Evolutionary conservation across 2,113 vertebrate genomes (phyloP).

Genomic region (Ammodytes marinus): DNA sequence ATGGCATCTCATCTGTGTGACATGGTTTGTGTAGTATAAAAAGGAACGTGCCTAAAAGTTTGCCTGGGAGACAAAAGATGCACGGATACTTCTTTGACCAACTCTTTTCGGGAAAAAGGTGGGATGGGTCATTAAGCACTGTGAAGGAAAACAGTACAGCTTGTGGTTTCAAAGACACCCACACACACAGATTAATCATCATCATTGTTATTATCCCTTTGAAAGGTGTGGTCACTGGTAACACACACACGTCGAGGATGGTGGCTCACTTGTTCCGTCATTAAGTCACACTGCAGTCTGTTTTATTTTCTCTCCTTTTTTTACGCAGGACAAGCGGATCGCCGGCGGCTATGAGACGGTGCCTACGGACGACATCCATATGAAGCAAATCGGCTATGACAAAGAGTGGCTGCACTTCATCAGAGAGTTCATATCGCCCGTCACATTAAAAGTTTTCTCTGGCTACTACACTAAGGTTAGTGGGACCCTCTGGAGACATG

Average conservation of each 20-base stretch:
- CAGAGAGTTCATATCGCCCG: slow-evolving; percentile 95
- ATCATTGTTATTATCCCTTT: slow-evolving; percentile 18
- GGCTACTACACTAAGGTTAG: slow-evolving; percentile 98
- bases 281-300: slow-evolving; percentile 25
- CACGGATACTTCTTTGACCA: slow-evolving; percentile 23
- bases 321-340: slow-evolving; percentile 92
- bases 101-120: slow-evolving; percentile 32
- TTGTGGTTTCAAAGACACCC: slow-evolving; percentile 50
- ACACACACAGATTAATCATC: slow-evolving; percentile 20
- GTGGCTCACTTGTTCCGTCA: slow-evolving; percentile 58
- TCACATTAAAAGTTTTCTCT: slow-evolving; percentile 96
- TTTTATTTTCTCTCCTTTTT: slow-evolving; percentile 31
- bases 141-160: slow-evolving; percentile 37
- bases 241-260: slow-evolving; percentile 6
- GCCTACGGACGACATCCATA: slow-evolving; percentile 98
- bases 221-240: too few species aligned
- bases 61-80: slow-evolving; percentile 32
- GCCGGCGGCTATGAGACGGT: slow-evolving; percentile 97
- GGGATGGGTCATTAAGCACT: slow-evolving; percentile 61
- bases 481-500: not conserved
- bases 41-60: slow-evolving; percentile 53
- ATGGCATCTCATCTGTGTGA: slow-evolving; percentile 32
- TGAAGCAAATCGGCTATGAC: slow-evolving; percentile 94
- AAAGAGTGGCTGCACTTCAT: slow-evolving; percentile 98
- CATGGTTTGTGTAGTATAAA: slow-evolving; percentile 61